Evolutionary conservation across 2,888 invertebrate genomes (phyloP), one percentile per base, ranked within the genome.

Genomic region (Geophilus truncorum): DNA sequence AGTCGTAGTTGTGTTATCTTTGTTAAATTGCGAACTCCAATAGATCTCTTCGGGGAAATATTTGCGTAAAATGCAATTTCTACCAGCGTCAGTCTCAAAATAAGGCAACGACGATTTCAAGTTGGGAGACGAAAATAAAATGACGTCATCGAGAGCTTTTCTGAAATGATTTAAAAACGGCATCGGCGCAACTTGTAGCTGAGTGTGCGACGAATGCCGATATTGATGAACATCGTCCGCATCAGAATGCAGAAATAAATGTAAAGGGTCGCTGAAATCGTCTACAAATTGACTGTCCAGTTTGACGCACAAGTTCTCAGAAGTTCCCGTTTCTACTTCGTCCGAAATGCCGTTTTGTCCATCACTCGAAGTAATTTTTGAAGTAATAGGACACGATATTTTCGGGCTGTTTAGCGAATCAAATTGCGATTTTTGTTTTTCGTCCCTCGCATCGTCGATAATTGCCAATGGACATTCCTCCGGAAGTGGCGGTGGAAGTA

Each of bases 121-220:
- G 86, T 93, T 94, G 0, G 98, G 97, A 0, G 97, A 97, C 82
- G 94, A 91, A 0, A 95, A 94, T 1, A 96, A 87, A 77, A 93
- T 89, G 0, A 92, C 91, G 80, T 92, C 93, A 83, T 92, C 92
- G 9, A 94, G 87, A 0, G 92, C 92, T 88, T 94, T 91, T 85
- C 93, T 89, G 85, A 94, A 93, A 82, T 90, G 90, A 86, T 92
- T 92, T 15, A 90, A 88, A 81, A 91, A 89, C 0, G 84, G 83
- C 10, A 84, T 57, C 32, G 82, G 78, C 30, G 82, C 82, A 0
- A 83, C 84, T 79, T 83, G 82, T 0, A 84, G 75, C 32, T 82
- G 81, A 23, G 81, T 36, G 18, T 82, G 81, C 28, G 9, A 10
- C 23, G 62, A 32, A 34, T 28, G 81, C 40, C 82, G 78, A n/a